Base-by-base conservation (phyloP, 2,888 invertebrate species). In the Torymus texanus region DNA sequence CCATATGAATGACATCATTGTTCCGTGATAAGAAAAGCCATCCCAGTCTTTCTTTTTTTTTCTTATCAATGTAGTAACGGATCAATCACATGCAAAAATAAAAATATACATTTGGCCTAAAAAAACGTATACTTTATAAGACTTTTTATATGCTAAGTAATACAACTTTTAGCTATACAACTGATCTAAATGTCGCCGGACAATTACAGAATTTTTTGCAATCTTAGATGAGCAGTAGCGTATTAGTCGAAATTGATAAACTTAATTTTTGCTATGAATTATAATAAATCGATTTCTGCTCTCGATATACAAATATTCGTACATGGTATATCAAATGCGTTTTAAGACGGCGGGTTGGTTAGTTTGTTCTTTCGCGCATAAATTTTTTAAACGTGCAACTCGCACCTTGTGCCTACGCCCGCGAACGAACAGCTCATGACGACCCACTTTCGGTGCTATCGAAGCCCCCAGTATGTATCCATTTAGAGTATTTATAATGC, bases 401-500 rank as follows among this genome's bases (percentile, higher is more conserved):
- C 56, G 14, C 59, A 41, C 70, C 65, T 63, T 61, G 70, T 58
- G 63, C 62, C 21, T 74, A 63, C 62, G 51, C 53, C 29, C 29
- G 61, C 53, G 51, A 63, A 29, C 55, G 58, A 79, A 59, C 58
- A 24, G 61, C 24, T 56, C 59, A 70, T 29, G 29, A 29, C 73
- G 80, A 81, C 79, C 81, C 73, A 81, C 74, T 79, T 77, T 79
- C 21, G 68, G 73, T 14, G 58, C 59, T 79, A 78, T 81, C 79
- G 81, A 78, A 79, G 67, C 63, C 72, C 75, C 63, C 61, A 51
- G 58, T 79, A 79, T 78, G 74, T 74, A 82, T 68, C 70, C 73
- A 78, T 80, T 80, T 82, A 76, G 62, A 80, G 82, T 81, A 80
- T 82, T 79, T 75, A 81, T 82, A 74, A 82, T 79, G 74, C 67